phyloP scores from a whole-genome alignment of 2,888 invertebrate genomes.

The Parascotia fuliginaria region DNA sequence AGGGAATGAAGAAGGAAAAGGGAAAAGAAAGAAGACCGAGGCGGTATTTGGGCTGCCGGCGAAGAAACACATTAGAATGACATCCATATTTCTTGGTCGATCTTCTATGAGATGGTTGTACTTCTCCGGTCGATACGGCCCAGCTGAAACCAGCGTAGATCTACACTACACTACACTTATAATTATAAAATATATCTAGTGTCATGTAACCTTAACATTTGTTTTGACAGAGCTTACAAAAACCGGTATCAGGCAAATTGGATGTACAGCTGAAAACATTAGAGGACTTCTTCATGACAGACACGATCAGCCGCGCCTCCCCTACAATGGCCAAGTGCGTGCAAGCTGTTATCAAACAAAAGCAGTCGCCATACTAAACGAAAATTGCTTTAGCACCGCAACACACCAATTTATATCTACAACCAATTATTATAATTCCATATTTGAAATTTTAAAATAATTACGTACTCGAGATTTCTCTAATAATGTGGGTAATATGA shows the following conservation, averaged over 20 bases:
- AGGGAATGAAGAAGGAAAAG: no score
- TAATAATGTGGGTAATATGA: no score
- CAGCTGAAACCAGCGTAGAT: no score
- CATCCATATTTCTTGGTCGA: no score
- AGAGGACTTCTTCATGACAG: conserved; percentile 97
- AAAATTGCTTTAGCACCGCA: conserved; percentile 11
- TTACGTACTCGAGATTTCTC: neutral
- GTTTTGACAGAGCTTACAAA: conserved; percentile 65
- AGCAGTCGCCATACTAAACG: conserved; percentile 71
- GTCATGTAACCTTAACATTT: neutral
- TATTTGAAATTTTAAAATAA: neutral
- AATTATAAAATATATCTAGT: neutral
- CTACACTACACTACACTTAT: no score
- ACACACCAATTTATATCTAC: conserved; percentile 23
- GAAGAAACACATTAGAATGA: no score
- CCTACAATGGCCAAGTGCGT: conserved; percentile 99
- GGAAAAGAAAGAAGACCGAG: no score
- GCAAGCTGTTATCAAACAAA: conserved; percentile 93
- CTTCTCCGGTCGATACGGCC: no score
- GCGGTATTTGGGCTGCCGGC: no score
- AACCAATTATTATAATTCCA: neutral
- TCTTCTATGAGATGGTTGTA: no score
- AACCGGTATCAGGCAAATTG: conserved; percentile 85
- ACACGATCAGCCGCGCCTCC: conserved; percentile 97
- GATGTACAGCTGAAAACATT: conserved; percentile 91